Base-by-base conservation (phyloP, 2,888 invertebrate genomes). In the Exocentrus adspersus region DNA sequence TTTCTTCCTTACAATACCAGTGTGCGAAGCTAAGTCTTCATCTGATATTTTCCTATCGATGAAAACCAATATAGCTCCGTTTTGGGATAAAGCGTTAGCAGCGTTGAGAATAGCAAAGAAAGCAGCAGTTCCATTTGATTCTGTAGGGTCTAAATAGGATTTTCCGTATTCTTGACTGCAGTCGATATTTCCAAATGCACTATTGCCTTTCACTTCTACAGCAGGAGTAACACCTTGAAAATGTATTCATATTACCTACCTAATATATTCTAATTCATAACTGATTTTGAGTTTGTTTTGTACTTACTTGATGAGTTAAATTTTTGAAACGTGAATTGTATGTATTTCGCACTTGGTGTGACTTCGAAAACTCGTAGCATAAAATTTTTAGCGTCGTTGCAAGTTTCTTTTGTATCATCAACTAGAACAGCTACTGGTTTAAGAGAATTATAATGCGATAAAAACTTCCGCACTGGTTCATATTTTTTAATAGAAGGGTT, bases 61-160 rank as follows among this genome's bases (percentile, higher is more conserved):
- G 62, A 89, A 84, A 43, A 90, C 79, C 73, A 90, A 86, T 7
- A 90, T 82, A 0, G 87, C 89, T 65, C 88, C 87, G 75, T 88
- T 87, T 68, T 87, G 87, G 0, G 89, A 89, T 56, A 90, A 85
- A 64, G 87, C 72, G 65, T 87, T 86, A 0, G 87, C 86, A 0
- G 89, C 88, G 21, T 87, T 85, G 0, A 87, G 80, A 24, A 89
- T 79, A 0, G 88, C 88, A 52, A 85, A 81, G 84, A 89, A 88
- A 0, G 87, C 86, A 4, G 86, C 86, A 10, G 87, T 87, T 43
- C 82, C 84, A 1, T 80, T 77, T 0, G 78, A 60, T 80, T 1
- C 16, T 46, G 64, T 63, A 0, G 61, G 53, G 12, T 74, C 73
- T 20, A 74, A 52, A 56, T 62, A 69, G n/a, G 57, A 62, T 28